Base-by-base conservation (phyloP, 1,140 invertebrate genomes). In the Anastrepha obliqua region DNA sequence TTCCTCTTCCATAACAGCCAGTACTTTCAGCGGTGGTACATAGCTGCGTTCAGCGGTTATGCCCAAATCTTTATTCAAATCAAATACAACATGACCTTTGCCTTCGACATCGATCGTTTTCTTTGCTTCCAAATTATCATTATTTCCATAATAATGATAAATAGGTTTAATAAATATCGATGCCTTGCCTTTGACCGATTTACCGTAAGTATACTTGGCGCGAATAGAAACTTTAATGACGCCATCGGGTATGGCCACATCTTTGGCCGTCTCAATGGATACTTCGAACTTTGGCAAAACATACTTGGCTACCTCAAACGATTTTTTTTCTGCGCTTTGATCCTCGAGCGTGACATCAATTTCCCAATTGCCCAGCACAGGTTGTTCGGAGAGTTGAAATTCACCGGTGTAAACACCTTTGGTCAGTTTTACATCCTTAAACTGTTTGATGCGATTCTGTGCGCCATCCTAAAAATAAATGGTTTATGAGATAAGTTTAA, bases 261-360 rank as follows among this genome's bases (percentile, higher is more conserved):
- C 97, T 88, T 96, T 95, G 2, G 97, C 96, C 0, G 97, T 95
- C 85, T 97, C 95, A 42, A 99, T 95, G 0, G 95, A 95, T 20
- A 99, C 97, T 91, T 98, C 96, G 93, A 98, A 99, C 90, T 98
- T 98, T 0, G 98, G 98, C 58, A 98, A 93, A 47, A 99, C 96
- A 93, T 99, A 99, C 94, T 99, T 97, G 3, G 97, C 97, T 15
- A 93, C 92, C 74, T 92, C 90, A 51, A 93, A 93, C 39, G 85
- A 59, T 85, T 93, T 93, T 0, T 60, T 87, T 13, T 90, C 89
- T 15, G 70, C 3, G 13, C 39, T 70, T 8, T 89, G 86, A 29
- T 89, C 90, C 7, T 88, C 89, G 1, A 89, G 39, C 62, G 93
- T 90, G 13, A 96, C 96, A 67, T 95, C 95, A 86, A 99, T 97